These are phyloP conservation scores for Coendou prehensilis DNA, from an alignment of 2,797 vertebrate genomes.

Conservation along the genomic window DNA sequence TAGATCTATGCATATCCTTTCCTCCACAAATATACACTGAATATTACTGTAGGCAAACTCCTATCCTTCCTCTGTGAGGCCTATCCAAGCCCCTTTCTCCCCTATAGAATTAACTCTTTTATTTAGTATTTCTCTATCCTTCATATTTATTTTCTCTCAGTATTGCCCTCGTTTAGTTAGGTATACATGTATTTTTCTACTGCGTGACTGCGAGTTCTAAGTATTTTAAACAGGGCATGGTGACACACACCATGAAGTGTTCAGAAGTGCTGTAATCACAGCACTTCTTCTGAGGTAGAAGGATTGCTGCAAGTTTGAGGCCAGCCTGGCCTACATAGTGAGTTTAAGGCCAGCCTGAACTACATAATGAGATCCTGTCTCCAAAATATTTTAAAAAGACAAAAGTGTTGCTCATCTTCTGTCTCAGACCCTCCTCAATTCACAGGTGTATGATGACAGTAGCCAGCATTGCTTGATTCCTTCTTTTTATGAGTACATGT, in stretches of 20 bases:
- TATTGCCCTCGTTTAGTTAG: neutral
- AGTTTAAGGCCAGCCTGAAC: neutral
- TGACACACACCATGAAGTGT: neutral
- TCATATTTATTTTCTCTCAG: constrained; percentile 34
- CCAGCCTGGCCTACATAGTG: neutral
- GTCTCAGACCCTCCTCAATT: neutral
- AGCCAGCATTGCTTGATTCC: neutral
- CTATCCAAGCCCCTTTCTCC: neutral
- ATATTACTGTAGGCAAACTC: neutral
- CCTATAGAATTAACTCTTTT: constrained; percentile 4
- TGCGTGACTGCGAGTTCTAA: neutral
- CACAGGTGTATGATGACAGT: neutral
- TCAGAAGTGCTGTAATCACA: neutral
- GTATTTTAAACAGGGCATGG: neutral
- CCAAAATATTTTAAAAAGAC: neutral
- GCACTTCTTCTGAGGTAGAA: neutral
- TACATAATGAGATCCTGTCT: neutral
- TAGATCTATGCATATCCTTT: neutral
- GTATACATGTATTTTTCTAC: neutral
- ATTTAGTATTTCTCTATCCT: neutral
- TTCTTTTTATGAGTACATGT: neutral
- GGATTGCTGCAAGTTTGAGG: neutral
- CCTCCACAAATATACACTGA: neutral
- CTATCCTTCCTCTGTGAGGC: neutral
- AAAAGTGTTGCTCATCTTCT: neutral